Evolutionary conservation across 2,113 vertebrate species (phyloP), one percentile per base, ranked within the genome.

Genomic region (Hoplias malabaricus): DNA sequence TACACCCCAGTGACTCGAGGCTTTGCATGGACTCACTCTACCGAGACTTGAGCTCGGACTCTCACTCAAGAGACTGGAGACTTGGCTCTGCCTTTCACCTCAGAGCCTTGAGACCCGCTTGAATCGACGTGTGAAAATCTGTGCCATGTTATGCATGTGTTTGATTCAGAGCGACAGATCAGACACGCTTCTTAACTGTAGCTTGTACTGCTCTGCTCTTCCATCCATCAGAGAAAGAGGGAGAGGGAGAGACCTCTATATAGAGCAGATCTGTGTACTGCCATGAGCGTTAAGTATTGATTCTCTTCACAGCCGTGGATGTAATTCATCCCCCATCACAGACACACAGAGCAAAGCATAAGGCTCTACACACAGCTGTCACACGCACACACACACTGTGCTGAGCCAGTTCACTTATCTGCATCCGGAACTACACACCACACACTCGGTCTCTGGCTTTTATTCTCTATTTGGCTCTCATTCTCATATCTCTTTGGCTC

Each of bases 401-500:
- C 46, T 36, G 46, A 31, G 50, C 74, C 74, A 48, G 25, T 46
- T 42, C 19, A 42, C 73, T 68, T 56, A 68, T 77, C 74, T 69
- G 74, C 65, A 68, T 69, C 50, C 36, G 14, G 31, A 65, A 65
- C 12, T 46, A 63, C 43, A 43, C 14, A 46, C 14, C 42, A 65
- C 36, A 38, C 48, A 36, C 40, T n/a, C n/a, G 3, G 25, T 38
- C 23, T 4, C 43, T 0, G 2, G 13, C 61, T 4, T 56, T n/a
- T 5, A 4, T n/a, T n/a, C 13, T 3, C 25, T 38, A 2, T 16
- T 27, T 13, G 19, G 21, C 36, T 57, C 12, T 14, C 54, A 27
- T 43, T 59, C 75, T 46, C n/a, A n/a, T n/a, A n/a, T 68, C 54
- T 33, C 29, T 16, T 27, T 13, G 19, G 21, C 36, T 57, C 12